Evolutionary conservation across 2,113 vertebrate species (phyloP), one percentile per base, ranked within the genome.

Genomic region (Melanocharis versteri): DNA sequence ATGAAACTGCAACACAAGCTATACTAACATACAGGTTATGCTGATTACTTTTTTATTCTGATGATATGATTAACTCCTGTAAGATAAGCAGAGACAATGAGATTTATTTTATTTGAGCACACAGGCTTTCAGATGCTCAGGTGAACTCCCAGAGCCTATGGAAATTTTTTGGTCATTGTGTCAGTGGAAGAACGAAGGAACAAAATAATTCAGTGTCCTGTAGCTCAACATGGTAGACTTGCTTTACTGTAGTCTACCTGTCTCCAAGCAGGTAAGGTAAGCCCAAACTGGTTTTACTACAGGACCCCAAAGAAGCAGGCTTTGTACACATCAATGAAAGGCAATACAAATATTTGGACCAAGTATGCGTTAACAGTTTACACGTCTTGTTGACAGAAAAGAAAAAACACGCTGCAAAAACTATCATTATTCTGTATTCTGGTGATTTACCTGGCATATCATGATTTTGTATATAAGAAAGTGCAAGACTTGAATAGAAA

Each of bases 291-390:
- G 40, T 83, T 92, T 91, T 73, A 61, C 31, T 44, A 37, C 23
- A 75, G 21, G 35, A 70, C 28, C 14, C 9, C 42, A 82, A 54
- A 53, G 47, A 66, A 75, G 28, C 6, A 69, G 30, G 42, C 28
- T n/a, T 44, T 3, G 1, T 31, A 71, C 20, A 62, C 7, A 39
- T 19, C 0, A 0, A 37, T 50, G 37, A 37, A 56, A 75, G 24
- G 42, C 45, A 58, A 48, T 28, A 66, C 0, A 7, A 85, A 47
- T 50, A 60, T 51, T 16, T 37, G 39, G 37, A 45, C 10, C 5
- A 15, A 30, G 54, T 65, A 56, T 9, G 9, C 35, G 23, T 27
- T 50, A 51, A 53, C 3, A 53, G 12, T 60, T 84, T 58, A 50
- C 2, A 2, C 4, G 2, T 54, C 44, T 54, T 44, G 35, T 18